Percentiles rank a stretch among this genome's conserved stretches.
Conservation (phyloP, 1,140 invertebrate species). For the Drosophila pallidifrons region DNA sequence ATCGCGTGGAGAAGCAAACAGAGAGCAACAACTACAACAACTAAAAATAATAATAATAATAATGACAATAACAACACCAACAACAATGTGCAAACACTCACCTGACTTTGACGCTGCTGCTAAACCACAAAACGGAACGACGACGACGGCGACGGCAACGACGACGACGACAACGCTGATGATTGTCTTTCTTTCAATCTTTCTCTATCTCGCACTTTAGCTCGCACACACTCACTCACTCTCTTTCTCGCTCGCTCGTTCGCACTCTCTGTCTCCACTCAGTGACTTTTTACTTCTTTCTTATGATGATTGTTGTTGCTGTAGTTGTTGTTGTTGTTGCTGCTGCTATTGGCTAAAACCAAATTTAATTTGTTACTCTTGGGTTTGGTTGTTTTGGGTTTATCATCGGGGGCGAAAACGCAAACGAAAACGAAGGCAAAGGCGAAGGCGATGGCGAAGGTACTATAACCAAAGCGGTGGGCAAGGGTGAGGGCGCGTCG, state of each 20-base stretch:
- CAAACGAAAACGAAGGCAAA: constrained; percentile 1
- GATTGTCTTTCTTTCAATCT: constrained; percentile 18
- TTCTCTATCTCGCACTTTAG: constrained; percentile 1
- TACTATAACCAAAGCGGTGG: neutral
- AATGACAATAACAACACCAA: constrained; percentile 24
- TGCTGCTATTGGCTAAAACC: constrained; percentile 74
- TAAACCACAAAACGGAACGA: constrained; percentile 47
- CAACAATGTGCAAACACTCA: constrained; percentile 43
- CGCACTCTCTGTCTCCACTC: constrained; percentile 37
- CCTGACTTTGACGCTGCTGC: constrained; percentile 66
- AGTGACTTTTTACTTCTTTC: constrained; percentile 41
- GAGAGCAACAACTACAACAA: constrained; percentile 29
- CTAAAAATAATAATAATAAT: constrained; percentile 10
- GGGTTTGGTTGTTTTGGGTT: constrained; percentile 40
- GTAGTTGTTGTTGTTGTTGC: constrained; percentile 32
- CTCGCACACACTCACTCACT: constrained; percentile 7
- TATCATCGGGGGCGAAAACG: constrained; percentile 29
- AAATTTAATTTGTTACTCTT: constrained; percentile 80
- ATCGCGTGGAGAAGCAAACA: constrained; percentile 66
- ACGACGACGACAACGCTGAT: constrained; percentile 17
- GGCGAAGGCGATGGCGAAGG: neutral
- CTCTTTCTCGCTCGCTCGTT: constrained; percentile 8
- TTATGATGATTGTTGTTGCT: constrained; percentile 29
- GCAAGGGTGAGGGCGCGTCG: neutral
- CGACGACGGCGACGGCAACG: constrained; percentile 10